Conservation (phyloP, 2,888 invertebrate species). For the Sinotaia quadrata region DNA sequence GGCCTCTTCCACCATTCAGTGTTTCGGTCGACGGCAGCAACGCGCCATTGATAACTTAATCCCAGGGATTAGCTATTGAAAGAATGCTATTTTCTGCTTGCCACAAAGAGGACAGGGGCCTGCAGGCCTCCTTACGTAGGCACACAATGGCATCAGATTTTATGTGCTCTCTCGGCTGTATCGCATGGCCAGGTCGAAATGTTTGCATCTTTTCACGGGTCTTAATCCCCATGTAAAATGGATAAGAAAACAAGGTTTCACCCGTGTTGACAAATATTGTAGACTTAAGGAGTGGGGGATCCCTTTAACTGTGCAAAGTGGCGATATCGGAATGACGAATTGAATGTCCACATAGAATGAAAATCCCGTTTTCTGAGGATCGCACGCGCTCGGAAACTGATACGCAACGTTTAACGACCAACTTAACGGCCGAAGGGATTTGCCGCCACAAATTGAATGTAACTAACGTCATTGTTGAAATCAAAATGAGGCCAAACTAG, state of each 20-base stretch:
- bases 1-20: too few species aligned
- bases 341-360: too few species aligned
- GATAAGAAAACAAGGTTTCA: not conserved
- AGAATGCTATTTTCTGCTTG: slow-evolving; percentile 11
- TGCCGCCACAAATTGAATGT: too few species aligned
- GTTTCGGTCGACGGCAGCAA: not conserved
- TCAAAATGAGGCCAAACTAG: too few species aligned
- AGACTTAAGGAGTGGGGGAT: too few species aligned
- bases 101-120: not conserved
- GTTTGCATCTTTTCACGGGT: not conserved
- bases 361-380: too few species aligned
- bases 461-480: too few species aligned
- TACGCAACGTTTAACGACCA: too few species aligned
- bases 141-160: not conserved
- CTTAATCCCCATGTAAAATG: not conserved
- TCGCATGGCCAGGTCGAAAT: not conserved
- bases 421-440: too few species aligned
- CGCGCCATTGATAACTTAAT: slow-evolving; percentile 29
- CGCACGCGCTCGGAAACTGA: too few species aligned
- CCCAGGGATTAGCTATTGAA: slow-evolving; percentile 32
- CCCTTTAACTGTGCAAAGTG: too few species aligned
- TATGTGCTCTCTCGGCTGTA: not conserved
- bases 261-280: not conserved
- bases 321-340: too few species aligned
- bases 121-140: not conserved